Evolutionary conservation across 1,140 invertebrate species (phyloP), one percentile per base, ranked within the genome.

Genomic region (Stegodyphus dumicola): DNA sequence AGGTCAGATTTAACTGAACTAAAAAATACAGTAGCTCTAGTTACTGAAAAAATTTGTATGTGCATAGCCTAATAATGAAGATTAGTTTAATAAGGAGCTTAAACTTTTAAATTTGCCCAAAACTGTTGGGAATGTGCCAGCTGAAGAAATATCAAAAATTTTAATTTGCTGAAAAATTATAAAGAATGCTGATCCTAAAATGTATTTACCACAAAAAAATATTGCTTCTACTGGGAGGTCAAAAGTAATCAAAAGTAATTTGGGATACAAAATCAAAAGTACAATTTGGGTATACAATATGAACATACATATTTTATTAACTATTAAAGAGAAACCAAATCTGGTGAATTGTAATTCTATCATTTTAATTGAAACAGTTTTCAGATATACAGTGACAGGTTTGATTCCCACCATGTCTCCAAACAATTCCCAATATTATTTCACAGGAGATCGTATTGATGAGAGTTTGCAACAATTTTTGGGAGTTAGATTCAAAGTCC

Each of bases 11-110:
- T 73, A n/a, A 65, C 18, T 13, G 56, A 10, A 60, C 5, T 60
- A 60, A 5, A 60, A 60, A 60, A 60, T 10, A 60, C 56, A 60
- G 56, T 60, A 60, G 15, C 5, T 60, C 56, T 1, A 33, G 3
- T 33, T 60, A 60, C 56, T 9, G 56, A 60, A 60, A 60, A 60
- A 15, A 60, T 18, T n/a, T 18, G 33, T 69, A 69, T n/a, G 66
- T 5, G 53, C 33, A 33, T 33, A 33, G 33, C 33, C 33, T 33
- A 33, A 33, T 3, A 48, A 79, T 56, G 67, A 52, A 84, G 33
- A 85, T 18, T 52, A 53, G 13, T 52, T 52, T 2, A 49, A 4
- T 7, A 89, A 54, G 87, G 88, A 87, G 88, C 89, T 84, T 0
- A 65, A 69, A 69, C 17, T 69, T 69, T 69, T 69, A 5, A 69